Evolutionary conservation across 2,888 invertebrate genomes (phyloP).

Genomic region (Limenitis arthemis): DNA sequence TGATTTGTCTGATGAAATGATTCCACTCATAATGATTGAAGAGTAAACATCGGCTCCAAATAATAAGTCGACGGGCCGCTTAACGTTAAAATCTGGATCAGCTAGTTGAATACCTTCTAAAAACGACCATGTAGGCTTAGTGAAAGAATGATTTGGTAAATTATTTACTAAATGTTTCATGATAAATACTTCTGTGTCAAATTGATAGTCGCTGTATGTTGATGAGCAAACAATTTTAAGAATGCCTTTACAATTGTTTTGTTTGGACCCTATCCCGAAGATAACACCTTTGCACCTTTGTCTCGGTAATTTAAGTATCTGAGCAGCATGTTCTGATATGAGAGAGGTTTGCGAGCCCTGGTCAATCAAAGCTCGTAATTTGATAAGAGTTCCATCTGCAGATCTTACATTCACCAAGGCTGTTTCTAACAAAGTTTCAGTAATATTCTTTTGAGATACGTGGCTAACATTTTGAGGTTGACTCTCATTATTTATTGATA

Average conservation of each 20-base stretch:
- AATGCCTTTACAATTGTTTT: neutral
- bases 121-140: too few relatives aligned
- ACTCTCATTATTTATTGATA: neutral
- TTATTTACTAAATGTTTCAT: too few relatives aligned
- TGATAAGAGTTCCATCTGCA: neutral
- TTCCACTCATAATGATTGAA: too few relatives aligned
- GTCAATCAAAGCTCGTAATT: neutral
- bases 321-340: neutral
- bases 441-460: too few relatives aligned
- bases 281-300: neutral
- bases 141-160: too few relatives aligned
- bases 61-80: too few relatives aligned
- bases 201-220: too few relatives aligned
- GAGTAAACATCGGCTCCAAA: too few relatives aligned
- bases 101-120: too few relatives aligned
- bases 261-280: neutral
- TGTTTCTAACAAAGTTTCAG: neutral
- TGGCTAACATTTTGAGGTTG: neutral
- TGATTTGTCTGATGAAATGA: neutral
- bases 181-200: too few relatives aligned
- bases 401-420: neutral
- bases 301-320: neutral
- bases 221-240: too few relatives aligned
- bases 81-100: too few relatives aligned
- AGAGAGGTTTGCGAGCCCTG: neutral